These are phyloP conservation scores for Byasa hedistus DNA, from an alignment of 2,888 invertebrate genomes.

Conservation along the genomic window DNA sequence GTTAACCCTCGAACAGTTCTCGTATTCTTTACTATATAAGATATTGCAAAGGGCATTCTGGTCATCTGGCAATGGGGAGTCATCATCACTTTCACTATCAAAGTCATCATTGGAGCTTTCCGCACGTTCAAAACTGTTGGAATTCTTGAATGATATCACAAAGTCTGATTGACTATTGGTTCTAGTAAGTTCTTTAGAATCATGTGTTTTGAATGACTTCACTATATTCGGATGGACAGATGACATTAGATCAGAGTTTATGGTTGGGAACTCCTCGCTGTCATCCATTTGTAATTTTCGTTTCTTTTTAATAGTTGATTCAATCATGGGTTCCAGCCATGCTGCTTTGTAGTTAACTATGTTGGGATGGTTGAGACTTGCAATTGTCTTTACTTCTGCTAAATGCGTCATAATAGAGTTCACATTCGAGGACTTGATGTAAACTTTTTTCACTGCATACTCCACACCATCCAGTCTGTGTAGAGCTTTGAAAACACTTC, in stretches of 20 bases:
- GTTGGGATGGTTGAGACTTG: conserved; percentile 87
- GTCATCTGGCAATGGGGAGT: conserved; percentile 43
- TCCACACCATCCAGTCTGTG: conserved; percentile 87
- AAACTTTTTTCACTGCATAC: conserved; percentile 90
- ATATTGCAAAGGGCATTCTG: conserved; percentile 64
- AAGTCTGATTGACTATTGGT: conserved; percentile 66
- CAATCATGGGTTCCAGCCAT: conserved; percentile 86
- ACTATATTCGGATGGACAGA: conserved; percentile 65
- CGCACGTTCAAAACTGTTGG: conserved; percentile 54
- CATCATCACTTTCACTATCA: conserved; percentile 58
- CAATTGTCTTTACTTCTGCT: conserved; percentile 89
- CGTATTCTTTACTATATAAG: conserved; percentile 52
- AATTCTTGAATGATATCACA: conserved; percentile 65
- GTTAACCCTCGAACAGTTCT: conserved; percentile 70
- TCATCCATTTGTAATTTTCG: conserved; percentile 59
- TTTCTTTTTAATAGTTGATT: conserved; percentile 66
- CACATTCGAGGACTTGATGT: conserved; percentile 82
- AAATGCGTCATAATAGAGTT: conserved; percentile 83
- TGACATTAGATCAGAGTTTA: conserved; percentile 51
- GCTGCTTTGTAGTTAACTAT: conserved; percentile 91
- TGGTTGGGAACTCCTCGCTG: conserved; percentile 60
- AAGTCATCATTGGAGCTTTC: conserved; percentile 52
- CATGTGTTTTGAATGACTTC: conserved; percentile 72
- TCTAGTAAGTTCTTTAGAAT: conserved; percentile 65
- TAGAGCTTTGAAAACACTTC: conserved; percentile 86